Evolutionary conservation across 2,888 invertebrate species (phyloP).

Genomic region (Colostygia pectinataria): DNA sequence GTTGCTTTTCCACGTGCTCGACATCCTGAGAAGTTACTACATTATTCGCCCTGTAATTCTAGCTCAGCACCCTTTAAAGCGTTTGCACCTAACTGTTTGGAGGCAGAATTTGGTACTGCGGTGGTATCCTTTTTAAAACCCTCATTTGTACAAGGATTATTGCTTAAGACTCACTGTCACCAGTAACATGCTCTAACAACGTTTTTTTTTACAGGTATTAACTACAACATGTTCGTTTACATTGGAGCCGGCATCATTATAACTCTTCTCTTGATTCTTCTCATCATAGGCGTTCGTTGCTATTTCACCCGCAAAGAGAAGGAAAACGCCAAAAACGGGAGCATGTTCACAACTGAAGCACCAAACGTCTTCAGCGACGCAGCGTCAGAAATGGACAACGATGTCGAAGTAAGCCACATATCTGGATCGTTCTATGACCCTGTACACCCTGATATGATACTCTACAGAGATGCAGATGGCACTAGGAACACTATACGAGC

Average conservation of each 20-base stretch:
- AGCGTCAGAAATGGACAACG: constrained; percentile 72
- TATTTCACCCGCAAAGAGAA: constrained; percentile 51
- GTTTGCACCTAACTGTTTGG: too few species aligned
- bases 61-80: too few species aligned
- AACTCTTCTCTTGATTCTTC: constrained; percentile 45
- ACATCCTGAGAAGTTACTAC: too few species aligned
- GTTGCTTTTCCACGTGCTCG: too few species aligned
- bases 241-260: constrained; percentile 49
- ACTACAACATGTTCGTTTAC: constrained; percentile 47
- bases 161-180: too few species aligned
- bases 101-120: too few species aligned
- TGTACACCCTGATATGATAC: constrained; percentile 74
- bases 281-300: constrained; percentile 53
- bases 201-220: constrained; percentile 46
- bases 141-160: too few species aligned
- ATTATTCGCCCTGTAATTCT: too few species aligned
- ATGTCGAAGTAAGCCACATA: constrained; percentile 71
- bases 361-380: constrained; percentile 74
- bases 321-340: constrained; percentile 64
- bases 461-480: constrained; percentile 68
- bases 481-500: constrained; percentile 66
- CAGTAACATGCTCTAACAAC: neutral
- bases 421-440: constrained; percentile 77
- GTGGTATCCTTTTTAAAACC: too few species aligned
- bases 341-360: constrained; percentile 73